These are phyloP conservation scores for Perithous albicinctus DNA, from an alignment of 2,888 invertebrate species.

Conservation along the genomic window DNA sequence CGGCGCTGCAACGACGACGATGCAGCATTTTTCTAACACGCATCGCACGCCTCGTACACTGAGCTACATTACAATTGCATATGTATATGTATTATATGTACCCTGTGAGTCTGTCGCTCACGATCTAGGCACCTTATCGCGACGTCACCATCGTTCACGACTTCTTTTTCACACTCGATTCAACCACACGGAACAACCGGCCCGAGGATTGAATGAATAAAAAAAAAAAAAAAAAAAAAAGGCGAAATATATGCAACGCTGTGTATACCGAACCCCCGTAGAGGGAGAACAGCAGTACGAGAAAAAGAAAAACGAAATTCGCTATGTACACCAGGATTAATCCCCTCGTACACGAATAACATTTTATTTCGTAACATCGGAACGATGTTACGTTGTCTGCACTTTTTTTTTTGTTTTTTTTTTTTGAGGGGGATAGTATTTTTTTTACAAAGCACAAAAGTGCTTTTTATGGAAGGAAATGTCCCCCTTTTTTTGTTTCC, in stretches of 20 bases:
- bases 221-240: constrained; percentile 24
- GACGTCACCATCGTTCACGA: constrained; percentile 55
- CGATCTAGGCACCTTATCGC: constrained; percentile 53
- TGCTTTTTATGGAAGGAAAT: too few relatives aligned
- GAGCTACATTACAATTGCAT: constrained; percentile 6
- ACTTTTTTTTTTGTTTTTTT: constrained; percentile 23
- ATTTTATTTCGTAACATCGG: constrained; percentile 51
- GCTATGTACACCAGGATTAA: constrained; percentile 36
- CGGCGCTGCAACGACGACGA: constrained; percentile 27
- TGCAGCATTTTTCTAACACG: constrained; percentile 58
- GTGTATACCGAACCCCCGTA: neutral
- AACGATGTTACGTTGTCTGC: neutral
- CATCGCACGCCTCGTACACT: constrained; percentile 27
- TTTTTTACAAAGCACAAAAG: too few relatives aligned
- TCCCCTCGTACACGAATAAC: constrained; percentile 59
- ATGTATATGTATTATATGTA: neutral
- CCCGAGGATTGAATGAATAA: constrained; percentile 47
- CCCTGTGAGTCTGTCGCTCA: constrained; percentile 27
- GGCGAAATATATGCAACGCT: constrained; percentile 12
- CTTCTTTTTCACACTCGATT: constrained; percentile 32
- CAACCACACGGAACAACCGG: constrained; percentile 31
- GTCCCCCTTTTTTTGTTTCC: too few relatives aligned
- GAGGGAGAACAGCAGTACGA: constrained; percentile 6
- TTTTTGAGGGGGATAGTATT: neutral
- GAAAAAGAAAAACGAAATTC: constrained; percentile 50